Evolutionary conservation across 2,113 vertebrate species (phyloP).

Genomic region (Scolopax mira): DNA sequence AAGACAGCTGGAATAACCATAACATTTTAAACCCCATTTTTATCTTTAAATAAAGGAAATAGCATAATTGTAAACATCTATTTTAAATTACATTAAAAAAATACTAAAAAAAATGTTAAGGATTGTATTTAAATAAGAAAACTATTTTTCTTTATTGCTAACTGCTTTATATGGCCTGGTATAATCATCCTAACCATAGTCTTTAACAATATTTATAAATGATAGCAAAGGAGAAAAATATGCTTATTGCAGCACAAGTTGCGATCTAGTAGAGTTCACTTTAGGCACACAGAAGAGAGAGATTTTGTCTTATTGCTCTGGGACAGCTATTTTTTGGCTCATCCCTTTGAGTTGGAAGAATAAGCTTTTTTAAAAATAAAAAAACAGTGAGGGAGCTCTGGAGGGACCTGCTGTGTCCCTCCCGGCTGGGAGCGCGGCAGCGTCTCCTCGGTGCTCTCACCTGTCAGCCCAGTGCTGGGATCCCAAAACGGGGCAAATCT

Average conservation of each 20-base stretch:
- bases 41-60: neutral
- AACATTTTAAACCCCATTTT: neutral
- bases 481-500: too few relatives aligned
- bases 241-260: neutral
- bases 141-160: neutral
- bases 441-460: neutral
- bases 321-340: neutral
- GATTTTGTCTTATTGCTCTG: neutral
- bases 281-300: neutral
- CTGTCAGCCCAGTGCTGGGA: too few relatives aligned
- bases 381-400: too few relatives aligned
- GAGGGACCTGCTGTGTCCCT: neutral
- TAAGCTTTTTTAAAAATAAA: neutral
- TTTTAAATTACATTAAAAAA: neutral
- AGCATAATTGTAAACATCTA: accelerated
- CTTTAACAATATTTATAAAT: neutral
- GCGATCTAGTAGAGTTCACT: neutral
- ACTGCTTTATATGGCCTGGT: neutral
- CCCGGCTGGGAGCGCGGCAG: neutral
- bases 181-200: neutral
- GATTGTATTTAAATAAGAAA: neutral
- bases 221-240: neutral
- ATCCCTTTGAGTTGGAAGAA: neutral
- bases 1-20: neutral
- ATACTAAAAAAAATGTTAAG: neutral